Evolutionary conservation across 2,888 invertebrate genomes (phyloP).

Genomic region (Amblyjoppa fuscipennis): DNA sequence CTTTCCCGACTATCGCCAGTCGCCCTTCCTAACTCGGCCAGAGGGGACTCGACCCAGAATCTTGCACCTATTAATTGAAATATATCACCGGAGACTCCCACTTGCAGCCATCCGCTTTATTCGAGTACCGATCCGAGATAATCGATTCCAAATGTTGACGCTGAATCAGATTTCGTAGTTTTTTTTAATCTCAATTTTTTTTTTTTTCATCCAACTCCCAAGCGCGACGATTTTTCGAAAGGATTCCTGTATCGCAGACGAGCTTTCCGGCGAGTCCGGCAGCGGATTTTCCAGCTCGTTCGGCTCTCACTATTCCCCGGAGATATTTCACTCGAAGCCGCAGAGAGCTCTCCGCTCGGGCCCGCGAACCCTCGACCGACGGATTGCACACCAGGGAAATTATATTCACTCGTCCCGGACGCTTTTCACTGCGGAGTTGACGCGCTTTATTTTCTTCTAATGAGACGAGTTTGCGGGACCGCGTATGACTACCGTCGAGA

Average conservation of each 20-base stretch:
- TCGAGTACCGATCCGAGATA: no score
- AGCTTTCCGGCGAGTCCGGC: conserved; percentile 31
- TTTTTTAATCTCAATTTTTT: background rate
- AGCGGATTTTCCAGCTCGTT: conserved; percentile 35
- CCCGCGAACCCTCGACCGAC: conserved; percentile 56
- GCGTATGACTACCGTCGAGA: background rate
- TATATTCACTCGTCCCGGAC: conserved; percentile 63
- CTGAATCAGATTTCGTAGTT: background rate
- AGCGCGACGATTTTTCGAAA: conserved; percentile 1
- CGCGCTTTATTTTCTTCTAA: conserved; percentile 39
- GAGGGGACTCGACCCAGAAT: no score
- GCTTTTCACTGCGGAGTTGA: conserved; percentile 18
- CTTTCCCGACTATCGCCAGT: no score
- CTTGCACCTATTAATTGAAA: no score
- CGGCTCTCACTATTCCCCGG: conserved; percentile 34
- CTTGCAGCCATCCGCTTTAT: no score
- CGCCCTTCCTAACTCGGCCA: no score
- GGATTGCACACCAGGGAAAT: conserved; percentile 72
- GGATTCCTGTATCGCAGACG: background rate
- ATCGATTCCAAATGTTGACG: conserved; percentile 44
- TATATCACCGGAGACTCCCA: no score
- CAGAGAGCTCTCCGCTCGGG: conserved; percentile 47
- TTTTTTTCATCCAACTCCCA: background rate
- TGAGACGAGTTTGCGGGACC: conserved; percentile 29
- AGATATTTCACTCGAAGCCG: conserved; percentile 38